Evolutionary conservation across 2,113 vertebrate species (phyloP).

Genomic region (Lasiurus cinereus): DNA sequence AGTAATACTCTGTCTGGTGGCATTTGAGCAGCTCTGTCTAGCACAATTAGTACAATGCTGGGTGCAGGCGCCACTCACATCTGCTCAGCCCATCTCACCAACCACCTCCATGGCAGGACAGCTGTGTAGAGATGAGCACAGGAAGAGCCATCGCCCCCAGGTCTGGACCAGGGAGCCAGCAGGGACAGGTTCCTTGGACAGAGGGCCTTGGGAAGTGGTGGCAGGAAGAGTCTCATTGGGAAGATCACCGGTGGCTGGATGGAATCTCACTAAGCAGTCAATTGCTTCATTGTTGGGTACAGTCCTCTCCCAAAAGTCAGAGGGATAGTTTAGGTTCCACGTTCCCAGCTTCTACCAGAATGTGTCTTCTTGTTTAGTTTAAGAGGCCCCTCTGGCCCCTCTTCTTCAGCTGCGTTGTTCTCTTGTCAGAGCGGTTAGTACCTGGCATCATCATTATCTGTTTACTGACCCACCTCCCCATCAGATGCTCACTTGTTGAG

Average conservation of each 20-base stretch:
- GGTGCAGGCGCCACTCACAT: slow-evolving; percentile 24
- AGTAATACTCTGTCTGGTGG: slow-evolving; percentile 90
- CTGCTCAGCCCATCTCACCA: slow-evolving; percentile 51
- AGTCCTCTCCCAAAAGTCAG: neutral
- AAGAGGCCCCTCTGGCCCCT: neutral
- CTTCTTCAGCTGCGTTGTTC: no score
- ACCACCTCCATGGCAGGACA: neutral
- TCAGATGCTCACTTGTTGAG: no score
- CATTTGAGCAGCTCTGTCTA: slow-evolving; percentile 90
- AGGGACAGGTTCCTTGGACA: neutral
- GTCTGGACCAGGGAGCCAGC: no score
- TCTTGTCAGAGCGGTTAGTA: fast-evolving
- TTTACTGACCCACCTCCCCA: neutral
- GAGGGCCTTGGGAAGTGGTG: neutral
- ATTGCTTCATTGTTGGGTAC: neutral
- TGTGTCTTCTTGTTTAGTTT: neutral
- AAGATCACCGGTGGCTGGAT: neutral
- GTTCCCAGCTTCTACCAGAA: neutral
- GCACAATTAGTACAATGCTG: slow-evolving; percentile 83
- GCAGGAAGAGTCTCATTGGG: neutral
- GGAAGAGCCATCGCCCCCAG: fast-evolving
- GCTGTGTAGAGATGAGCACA: fast-evolving
- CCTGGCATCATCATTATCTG: neutral
- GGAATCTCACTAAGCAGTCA: neutral
- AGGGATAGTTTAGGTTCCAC: neutral